Base-by-base conservation (phyloP, 2,113 vertebrate genomes). In the Lethenteron reissneri region DNA sequence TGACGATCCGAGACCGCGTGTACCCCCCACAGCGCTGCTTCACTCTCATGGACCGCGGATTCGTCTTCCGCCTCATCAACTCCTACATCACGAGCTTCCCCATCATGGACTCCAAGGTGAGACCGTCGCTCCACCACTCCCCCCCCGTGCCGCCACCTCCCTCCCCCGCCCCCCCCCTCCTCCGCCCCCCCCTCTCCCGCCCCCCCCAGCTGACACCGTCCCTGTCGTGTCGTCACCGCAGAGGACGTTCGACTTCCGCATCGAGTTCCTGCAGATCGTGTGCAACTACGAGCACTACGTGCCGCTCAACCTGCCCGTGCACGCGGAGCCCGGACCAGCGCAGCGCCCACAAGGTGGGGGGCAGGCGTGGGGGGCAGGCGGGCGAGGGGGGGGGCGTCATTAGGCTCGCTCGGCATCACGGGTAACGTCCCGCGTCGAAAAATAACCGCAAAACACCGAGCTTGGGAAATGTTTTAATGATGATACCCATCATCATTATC, bases 231-330 rank as follows among this genome's bases (percentile, higher is more conserved):
- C 7, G 41, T 41, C n/a, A 10, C 25, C 70, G 73, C 81, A 97
- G 94, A 80, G 85, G 70, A 82, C 96, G 78, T 83, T 82, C 57
- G 89, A 96, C 78, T 90, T 95, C 83, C 96, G 95, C 74, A 92
- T 97, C 80, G 89, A 96, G 72, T 97, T 99, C 78, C 82, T 99
- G 72, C 88, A 92, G 83, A 84, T 86, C 0, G 70, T 92, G 74
- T 95, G 88, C 71, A 92, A 86, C 76, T 92, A 99, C 0, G 92
- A 99, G 75, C 94, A 99, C 81, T 96, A 89, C 80, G 90, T 99
- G 76, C 91, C 94, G 58, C 81, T 99, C 12, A 97, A 99, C 76
- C 80, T 99, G 78, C 94, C 94, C 70, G 96, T 97, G 88, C 84
- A 84, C 1, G 95, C 96, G 64, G 86, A 86, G 72, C 90, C 41